These are phyloP conservation scores for Ammodytes marinus DNA, from an alignment of 2,113 vertebrate species.

Conservation along the genomic window DNA sequence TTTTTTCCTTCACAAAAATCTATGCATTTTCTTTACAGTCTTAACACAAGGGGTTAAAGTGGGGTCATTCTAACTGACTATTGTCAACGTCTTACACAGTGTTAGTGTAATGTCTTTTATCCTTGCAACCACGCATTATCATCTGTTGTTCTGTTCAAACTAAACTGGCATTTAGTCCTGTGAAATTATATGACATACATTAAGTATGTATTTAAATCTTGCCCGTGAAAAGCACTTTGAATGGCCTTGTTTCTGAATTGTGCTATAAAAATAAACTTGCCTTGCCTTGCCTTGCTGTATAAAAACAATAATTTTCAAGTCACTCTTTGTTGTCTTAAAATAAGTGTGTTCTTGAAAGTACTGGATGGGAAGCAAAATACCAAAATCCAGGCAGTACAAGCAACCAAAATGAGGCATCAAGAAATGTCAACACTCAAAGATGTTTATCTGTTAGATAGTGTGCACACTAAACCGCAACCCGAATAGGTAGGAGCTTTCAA, in stretches of 20 bases:
- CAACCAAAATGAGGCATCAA: too few relatives aligned
- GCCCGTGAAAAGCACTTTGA: not conserved
- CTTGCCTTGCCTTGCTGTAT: too few relatives aligned
- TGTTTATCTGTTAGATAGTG: too few relatives aligned
- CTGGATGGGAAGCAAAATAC: too few relatives aligned
- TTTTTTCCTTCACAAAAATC: not conserved
- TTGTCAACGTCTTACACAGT: not conserved
- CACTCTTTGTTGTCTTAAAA: too few relatives aligned
- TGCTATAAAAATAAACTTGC: too few relatives aligned
- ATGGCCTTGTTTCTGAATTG: not conserved
- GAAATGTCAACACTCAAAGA: too few relatives aligned
- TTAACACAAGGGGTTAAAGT: not conserved
- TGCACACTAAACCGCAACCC: not conserved
- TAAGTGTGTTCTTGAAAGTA: too few relatives aligned
- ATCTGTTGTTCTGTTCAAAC: not conserved
- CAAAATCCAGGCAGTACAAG: too few relatives aligned
- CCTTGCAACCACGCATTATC: not conserved
- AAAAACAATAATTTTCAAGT: too few relatives aligned
- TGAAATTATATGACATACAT: not conserved
- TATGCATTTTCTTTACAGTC: not conserved
- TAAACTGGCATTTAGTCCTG: not conserved
- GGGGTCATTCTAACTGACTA: not conserved
- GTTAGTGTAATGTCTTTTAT: not conserved
- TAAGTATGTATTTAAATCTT: too few relatives aligned
- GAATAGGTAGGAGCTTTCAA: not conserved